A percentile compares a stretch with the other conserved stretches of the same genome.
Evolutionary conservation across 2,888 invertebrate species (phyloP).

Genomic region (Andricus curvator): DNA sequence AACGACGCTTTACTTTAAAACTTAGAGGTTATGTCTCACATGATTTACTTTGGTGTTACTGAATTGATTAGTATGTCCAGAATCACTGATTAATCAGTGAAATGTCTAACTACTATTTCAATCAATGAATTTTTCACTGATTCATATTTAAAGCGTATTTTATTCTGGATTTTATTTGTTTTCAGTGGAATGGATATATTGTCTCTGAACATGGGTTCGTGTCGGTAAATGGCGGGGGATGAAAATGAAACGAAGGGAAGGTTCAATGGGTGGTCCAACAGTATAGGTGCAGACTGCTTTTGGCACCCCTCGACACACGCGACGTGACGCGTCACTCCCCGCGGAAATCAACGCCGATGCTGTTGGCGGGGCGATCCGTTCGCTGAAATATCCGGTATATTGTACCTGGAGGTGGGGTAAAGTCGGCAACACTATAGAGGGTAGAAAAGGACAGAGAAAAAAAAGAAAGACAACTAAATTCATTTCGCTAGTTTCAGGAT

Average conservation of each 20-base stretch:
- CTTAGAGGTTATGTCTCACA: too few relatives aligned
- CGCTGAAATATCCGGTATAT: conserved; percentile 71
- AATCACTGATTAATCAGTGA: too few relatives aligned
- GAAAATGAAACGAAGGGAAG: conserved; percentile 47
- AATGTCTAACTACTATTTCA: too few relatives aligned
- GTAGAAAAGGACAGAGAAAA: not conserved
- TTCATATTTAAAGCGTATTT: too few relatives aligned
- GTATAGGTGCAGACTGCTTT: conserved; percentile 52
- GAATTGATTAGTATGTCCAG: too few relatives aligned
- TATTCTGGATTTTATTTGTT: not conserved
- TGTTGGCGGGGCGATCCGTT: conserved; percentile 60
- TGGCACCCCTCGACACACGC: conserved; percentile 52
- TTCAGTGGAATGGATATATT: not conserved
- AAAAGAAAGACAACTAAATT: not conserved
- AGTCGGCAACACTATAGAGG: conserved; percentile 41
- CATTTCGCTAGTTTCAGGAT: not conserved
- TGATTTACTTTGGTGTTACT: too few relatives aligned
- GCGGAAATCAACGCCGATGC: conserved; percentile 72
- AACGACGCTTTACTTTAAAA: too few relatives aligned
- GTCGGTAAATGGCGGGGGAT: conserved; percentile 1
- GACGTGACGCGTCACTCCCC: conserved; percentile 68
- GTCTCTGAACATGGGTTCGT: not conserved
- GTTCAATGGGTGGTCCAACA: conserved; percentile 49
- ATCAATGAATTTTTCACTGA: too few relatives aligned
- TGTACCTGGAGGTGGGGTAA: conserved; percentile 60